These are phyloP conservation scores for Tenodera sinensis DNA, from an alignment of 2,888 invertebrate species.

Conservation along the genomic window DNA sequence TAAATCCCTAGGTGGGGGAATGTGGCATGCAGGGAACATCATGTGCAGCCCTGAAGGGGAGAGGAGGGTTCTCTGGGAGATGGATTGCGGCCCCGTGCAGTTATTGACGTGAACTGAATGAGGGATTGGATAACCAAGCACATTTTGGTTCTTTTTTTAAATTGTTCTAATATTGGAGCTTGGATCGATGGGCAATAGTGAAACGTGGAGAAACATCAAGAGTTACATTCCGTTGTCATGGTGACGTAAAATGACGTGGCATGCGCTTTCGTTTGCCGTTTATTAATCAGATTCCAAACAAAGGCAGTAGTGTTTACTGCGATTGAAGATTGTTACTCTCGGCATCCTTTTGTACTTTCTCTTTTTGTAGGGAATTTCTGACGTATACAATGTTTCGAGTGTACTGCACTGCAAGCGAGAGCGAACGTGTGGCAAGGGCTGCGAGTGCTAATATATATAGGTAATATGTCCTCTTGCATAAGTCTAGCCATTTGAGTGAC, in stretches of 20 bases:
- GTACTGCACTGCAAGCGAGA: no score
- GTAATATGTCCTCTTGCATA: no score
- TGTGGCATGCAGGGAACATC: neutral
- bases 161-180: neutral
- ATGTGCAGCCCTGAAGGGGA: neutral
- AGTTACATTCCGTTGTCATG: neutral
- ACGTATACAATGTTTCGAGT: no score
- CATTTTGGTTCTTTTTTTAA: neutral
- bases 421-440: no score
- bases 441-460: no score
- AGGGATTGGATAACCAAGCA: neutral
- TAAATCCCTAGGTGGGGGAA: neutral
- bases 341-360: no score
- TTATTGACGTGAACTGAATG: constrained; percentile 2
- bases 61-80: neutral
- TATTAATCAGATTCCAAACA: neutral
- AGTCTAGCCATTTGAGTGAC: no score
- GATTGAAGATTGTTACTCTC: no score
- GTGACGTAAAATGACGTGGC: neutral
- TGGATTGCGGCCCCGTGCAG: neutral
- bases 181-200: neutral
- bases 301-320: neutral
- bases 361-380: no score
- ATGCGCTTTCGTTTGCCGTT: neutral
- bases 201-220: neutral